Base-by-base conservation (phyloP, 2,888 invertebrate genomes). In the Athrips mouffetella region DNA sequence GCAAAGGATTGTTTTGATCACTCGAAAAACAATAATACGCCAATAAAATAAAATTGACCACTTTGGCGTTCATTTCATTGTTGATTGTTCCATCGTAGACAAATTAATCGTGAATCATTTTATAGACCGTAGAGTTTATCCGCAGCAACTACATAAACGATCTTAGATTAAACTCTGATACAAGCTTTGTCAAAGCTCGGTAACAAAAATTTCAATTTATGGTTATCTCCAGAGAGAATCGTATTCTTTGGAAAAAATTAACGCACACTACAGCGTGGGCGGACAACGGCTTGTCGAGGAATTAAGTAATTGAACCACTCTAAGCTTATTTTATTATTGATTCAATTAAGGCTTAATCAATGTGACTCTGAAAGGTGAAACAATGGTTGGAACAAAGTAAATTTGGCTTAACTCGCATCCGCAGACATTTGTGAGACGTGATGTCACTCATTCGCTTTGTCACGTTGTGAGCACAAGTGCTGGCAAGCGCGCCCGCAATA, bases 371-470 rank as follows among this genome's bases (percentile, higher is more conserved):
- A 31, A 44, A 50, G 39, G 51, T 46, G 47, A 52, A 57, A 47
- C 47, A 54, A 53, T 52, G 8, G 20, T 23, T 11, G 31, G 55
- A 60, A 59, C 53, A 57, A 60, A 59, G 52, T 51, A 49, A 45
- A 58, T 60, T 58, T 57, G 54, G 54, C 54, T 54, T 57, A 46
- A 49, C 53, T 52, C 49, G 53, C 52, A 51, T 50, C 29, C 55
- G 57, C 57, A 62, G 65, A 70, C 71, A 75, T 77, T 76, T 63
- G 65, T 63, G 62, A 67, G 67, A 70, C 70, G 66, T 81, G 81
- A 81, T 79, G 81, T 84, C 81, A 82, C 74, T 75, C 64, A 66
- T 65, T 62, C 63, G 65, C 64, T 69, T 69, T 73, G 77, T 79
- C 75, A 74, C 69, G 65, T 71, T 76, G 67, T 75, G 73, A 66